Base-by-base conservation (phyloP, 2,888 invertebrate genomes). In the Aromia moschata region DNA sequence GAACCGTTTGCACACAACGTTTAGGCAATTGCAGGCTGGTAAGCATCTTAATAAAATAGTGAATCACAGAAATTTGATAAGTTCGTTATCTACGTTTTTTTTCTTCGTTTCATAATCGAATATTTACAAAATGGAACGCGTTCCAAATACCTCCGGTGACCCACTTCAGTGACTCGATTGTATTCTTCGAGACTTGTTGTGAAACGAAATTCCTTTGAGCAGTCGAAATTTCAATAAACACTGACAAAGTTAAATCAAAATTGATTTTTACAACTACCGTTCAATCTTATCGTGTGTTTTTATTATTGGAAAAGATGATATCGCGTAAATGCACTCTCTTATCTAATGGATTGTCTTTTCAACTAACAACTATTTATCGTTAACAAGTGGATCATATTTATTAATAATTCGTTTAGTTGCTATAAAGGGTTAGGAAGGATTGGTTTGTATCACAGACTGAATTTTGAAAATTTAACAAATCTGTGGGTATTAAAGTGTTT, bases 141-240 rank as follows among this genome's bases (percentile, higher is more conserved):
- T 33, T 33, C 33, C 33, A 33, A 33, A 33, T 33, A 33, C n/a
- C n/a, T 33, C 2, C n/a, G n/a, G 33, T 33, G 33, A 33, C 33
- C 33, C 33, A 33, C 33, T 7, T 33, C 7, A 7, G 10, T 2
- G 5, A 10, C 3, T 33, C 33, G n/a, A 33, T 33, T 33, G 33
- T 33, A 10, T 33, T 33, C 33, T 11, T 10, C 33, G 2, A 33
- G n/a, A 33, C 10, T 11, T 5, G n/a, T 33, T 33, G 33, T 33
- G 33, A 7, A 33, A 33, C 11, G 33, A 11, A 3, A 33, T 33
- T 33, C 33, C n/a, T 33, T 10, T 5, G n/a, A 7, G 11, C 2
- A 33, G 33, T 33, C 33, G n/a, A 33, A 33, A 33, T n/a, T 33
- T 33, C 11, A 33, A 33, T 33, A 11, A 2, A 10, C 33, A 25